Conservation (phyloP, 23 tunicate genomes). For the Ciona savignyi region DNA sequence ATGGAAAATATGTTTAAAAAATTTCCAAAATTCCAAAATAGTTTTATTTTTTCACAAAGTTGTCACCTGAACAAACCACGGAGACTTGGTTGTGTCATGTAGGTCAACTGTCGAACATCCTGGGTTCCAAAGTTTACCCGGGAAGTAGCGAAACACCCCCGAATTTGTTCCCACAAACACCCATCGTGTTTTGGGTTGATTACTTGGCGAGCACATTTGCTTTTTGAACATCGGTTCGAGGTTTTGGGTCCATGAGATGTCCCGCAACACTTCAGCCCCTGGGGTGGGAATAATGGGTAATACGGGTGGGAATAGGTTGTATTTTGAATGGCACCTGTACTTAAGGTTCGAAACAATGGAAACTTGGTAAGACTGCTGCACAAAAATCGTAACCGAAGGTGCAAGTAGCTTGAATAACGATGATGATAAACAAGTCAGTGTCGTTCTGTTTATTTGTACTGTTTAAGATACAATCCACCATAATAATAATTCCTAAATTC, state of each 20-base stretch:
- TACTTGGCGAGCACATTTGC: constrained; percentile 8
- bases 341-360: too few species aligned
- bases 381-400: too few species aligned
- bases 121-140: constrained; percentile 39
- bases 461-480: too few species aligned
- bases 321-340: too few species aligned
- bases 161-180: constrained; percentile 44
- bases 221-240: constrained; percentile 14
- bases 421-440: too few species aligned
- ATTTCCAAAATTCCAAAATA: neutral
- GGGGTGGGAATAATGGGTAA: too few species aligned
- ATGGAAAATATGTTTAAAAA: neutral
- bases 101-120: constrained; percentile 23
- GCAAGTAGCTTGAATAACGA: too few species aligned
- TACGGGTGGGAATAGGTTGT: too few species aligned
- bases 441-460: too few species aligned
- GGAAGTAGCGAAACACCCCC: constrained; percentile 69
- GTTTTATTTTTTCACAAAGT: neutral
- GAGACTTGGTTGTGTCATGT: constrained; percentile 25
- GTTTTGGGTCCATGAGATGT: constrained; percentile 44
- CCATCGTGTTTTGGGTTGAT: constrained; percentile 38
- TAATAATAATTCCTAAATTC: too few species aligned
- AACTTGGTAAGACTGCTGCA: too few species aligned
- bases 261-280: constrained; percentile 23
- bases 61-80: constrained; percentile 72